Evolutionary conservation across 2,888 invertebrate genomes (phyloP).

Genomic region (Dicyrtomina minuta): DNA sequence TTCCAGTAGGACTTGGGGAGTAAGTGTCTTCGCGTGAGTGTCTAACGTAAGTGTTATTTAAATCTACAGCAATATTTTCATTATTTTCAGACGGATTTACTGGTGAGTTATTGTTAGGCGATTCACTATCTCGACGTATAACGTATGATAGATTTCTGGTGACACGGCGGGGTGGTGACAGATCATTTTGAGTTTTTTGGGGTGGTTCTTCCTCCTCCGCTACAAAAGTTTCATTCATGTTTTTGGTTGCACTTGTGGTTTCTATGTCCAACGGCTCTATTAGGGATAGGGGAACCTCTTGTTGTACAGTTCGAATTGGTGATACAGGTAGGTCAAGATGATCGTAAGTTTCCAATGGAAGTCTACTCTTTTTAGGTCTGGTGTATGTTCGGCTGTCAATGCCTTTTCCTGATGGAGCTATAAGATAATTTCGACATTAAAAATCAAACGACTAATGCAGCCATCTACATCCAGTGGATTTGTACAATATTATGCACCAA

Average conservation of each 20-base stretch:
- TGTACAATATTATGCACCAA: too few species aligned
- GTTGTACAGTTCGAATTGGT: slow-evolving; percentile 23
- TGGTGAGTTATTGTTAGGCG: slow-evolving; percentile 40
- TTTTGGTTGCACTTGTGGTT: slow-evolving; percentile 23
- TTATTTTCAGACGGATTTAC: slow-evolving; percentile 15
- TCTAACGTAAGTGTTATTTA: slow-evolving; percentile 27
- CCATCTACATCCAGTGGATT: too few species aligned
- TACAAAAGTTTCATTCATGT: slow-evolving; percentile 46
- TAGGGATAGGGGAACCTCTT: background rate
- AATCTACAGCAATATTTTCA: slow-evolving; percentile 13
- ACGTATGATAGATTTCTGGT: slow-evolving; percentile 47
- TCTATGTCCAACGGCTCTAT: slow-evolving; percentile 15
- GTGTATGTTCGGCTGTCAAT: slow-evolving; percentile 47
- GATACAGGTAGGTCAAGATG: slow-evolving; percentile 25
- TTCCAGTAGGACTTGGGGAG: slow-evolving; percentile 33
- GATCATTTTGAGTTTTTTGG: slow-evolving; percentile 4
- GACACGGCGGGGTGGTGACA: slow-evolving; percentile 35
- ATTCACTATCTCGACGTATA: slow-evolving; percentile 43
- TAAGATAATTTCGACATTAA: too few species aligned
- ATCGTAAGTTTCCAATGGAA: slow-evolving; percentile 33
- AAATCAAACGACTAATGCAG: too few species aligned
- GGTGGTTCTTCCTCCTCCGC: slow-evolving; percentile 18
- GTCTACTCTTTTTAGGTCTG: slow-evolving; percentile 43
- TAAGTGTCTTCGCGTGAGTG: slow-evolving; percentile 29
- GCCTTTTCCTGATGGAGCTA: slow-evolving; percentile 31